Conservation (phyloP, 2,888 invertebrate species). For the Meteorus cinctellus region DNA sequence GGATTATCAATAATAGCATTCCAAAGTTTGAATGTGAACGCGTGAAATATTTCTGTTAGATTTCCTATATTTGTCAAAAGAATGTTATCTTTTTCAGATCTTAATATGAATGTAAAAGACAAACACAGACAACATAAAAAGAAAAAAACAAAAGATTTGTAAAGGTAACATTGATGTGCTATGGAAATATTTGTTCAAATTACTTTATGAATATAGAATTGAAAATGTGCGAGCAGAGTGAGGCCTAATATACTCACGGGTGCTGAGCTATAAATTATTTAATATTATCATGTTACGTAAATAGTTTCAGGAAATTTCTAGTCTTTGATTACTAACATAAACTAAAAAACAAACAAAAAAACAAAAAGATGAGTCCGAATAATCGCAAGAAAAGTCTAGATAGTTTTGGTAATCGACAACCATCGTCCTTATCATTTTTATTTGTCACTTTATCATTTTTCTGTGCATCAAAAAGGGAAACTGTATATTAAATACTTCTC, state of each 20-base stretch:
- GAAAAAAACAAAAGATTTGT: neutral
- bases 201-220: conserved; percentile 10
- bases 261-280: conserved; percentile 16
- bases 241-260: conserved; percentile 31
- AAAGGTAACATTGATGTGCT: neutral
- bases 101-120: neutral
- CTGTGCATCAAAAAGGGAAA: neutral
- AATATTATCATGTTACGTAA: neutral
- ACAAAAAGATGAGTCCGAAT: neutral
- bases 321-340: conserved; percentile 36
- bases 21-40: conserved; percentile 20
- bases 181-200: neutral
- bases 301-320: conserved; percentile 44
- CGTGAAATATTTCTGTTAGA: conserved; percentile 31
- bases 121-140: neutral
- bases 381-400: neutral
- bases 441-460: neutral
- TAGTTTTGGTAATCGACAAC: neutral
- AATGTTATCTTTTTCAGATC: conserved; percentile 13
- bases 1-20: conserved; percentile 28
- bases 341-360: neutral
- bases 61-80: neutral
- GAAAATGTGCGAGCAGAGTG: neutral
- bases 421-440: neutral
- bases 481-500: neutral